phyloP scores from a whole-genome alignment of 2,113 vertebrate species.

The Pterocles gutturalis region DNA sequence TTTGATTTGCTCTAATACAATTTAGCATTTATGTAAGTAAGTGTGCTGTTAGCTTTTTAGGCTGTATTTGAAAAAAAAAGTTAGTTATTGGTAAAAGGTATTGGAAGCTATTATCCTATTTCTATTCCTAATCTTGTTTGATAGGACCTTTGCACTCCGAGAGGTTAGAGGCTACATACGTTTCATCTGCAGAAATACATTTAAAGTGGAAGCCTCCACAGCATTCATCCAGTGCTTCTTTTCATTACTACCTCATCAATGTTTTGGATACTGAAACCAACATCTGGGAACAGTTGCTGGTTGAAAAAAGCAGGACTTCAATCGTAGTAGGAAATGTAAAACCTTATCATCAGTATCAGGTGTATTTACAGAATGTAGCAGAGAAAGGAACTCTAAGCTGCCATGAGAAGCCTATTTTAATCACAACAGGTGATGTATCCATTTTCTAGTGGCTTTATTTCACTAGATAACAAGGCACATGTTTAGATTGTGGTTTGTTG shows the following conservation, averaged over 20 bases:
- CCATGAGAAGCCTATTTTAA: conserved; percentile 64
- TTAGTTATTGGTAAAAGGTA: not conserved
- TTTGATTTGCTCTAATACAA: not conserved
- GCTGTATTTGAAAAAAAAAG: not conserved
- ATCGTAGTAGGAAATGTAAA: conserved; percentile 73
- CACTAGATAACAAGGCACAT: not conserved
- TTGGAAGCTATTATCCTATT: not conserved
- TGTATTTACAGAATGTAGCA: conserved; percentile 80
- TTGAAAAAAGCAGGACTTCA: conserved; percentile 70
- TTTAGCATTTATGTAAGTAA: not conserved
- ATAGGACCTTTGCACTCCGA: conserved; percentile 79
- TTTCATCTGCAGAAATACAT: conserved; percentile 79
- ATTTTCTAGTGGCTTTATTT: not conserved
- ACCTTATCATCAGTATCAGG: conserved; percentile 80
- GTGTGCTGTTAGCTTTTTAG: not conserved
- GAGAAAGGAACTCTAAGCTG: conserved; percentile 78
- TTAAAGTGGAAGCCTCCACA: conserved; percentile 78
- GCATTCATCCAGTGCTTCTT: conserved; percentile 12
- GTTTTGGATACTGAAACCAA: conserved; percentile 73
- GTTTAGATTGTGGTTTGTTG: not conserved
- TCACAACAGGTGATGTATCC: conserved; percentile 79
- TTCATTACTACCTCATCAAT: conserved; percentile 78
- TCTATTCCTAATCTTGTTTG: conserved; percentile 8
- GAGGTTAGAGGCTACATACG: conserved; percentile 65
- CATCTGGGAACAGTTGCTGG: conserved; percentile 43